phyloP scores from a whole-genome alignment of 1,140 invertebrate genomes.

The Ceratosolen solmsi region DNA sequence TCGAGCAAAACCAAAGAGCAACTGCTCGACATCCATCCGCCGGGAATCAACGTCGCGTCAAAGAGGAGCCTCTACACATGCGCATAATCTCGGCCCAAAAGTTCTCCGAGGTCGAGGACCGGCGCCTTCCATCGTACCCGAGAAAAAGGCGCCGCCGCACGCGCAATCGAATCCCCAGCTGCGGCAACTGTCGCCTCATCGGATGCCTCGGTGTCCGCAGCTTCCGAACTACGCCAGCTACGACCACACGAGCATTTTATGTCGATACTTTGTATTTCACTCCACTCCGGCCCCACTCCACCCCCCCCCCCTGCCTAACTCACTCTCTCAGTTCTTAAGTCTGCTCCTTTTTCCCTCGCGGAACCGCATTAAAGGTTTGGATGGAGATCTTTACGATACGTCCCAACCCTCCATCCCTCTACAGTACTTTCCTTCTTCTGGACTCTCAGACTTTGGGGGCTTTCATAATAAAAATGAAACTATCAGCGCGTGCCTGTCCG shows the following conservation, averaged over 20 bases:
- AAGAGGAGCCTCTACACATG: constrained; percentile 38
- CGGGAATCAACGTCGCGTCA: constrained; percentile 34
- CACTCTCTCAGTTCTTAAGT: not conserved
- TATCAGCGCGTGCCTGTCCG: not conserved
- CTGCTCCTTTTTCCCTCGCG: not conserved
- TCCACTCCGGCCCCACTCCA: not conserved
- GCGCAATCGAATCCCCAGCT: not conserved
- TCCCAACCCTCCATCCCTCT: no score
- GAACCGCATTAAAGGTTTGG: not conserved
- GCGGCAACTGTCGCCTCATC: not conserved
- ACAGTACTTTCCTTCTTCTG: constrained; percentile 7
- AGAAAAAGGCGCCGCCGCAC: not conserved
- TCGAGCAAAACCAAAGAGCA: constrained; percentile 1
- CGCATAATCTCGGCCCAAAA: constrained; percentile 45
- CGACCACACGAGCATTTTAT: not conserved
- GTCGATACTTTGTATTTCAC: not conserved
- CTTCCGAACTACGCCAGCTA: not conserved
- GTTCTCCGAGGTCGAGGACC: constrained; percentile 32
- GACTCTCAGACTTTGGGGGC: not conserved
- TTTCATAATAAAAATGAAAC: constrained; percentile 35
- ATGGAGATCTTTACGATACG: constrained; percentile 14
- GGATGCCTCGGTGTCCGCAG: not conserved
- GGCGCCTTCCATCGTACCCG: not conserved
- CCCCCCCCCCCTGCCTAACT: not conserved
- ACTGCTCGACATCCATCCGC: not conserved